Percentiles rank a stretch among this genome's conserved stretches.
Conservation (phyloP, 2,888 invertebrate genomes). For the Aleiodes alternator region DNA sequence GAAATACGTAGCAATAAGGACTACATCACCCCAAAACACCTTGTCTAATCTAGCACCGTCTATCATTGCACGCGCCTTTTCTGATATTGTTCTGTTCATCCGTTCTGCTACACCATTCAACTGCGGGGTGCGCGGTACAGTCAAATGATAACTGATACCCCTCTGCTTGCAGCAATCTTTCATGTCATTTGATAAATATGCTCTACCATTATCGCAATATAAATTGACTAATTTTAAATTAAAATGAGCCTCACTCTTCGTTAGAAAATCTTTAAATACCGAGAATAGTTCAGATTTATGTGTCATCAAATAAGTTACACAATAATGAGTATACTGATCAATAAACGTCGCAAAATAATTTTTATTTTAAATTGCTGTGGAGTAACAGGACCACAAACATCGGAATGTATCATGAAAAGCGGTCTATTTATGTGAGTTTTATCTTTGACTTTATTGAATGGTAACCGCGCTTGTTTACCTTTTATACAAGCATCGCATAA, state of each 20-base stretch:
- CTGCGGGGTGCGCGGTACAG: not conserved
- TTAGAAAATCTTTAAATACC: slow-evolving; percentile 22
- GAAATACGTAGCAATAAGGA: slow-evolving; percentile 49
- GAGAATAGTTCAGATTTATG: slow-evolving; percentile 33
- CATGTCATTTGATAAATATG: slow-evolving; percentile 45
- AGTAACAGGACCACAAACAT: slow-evolving; percentile 46
- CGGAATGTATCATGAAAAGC: slow-evolving; percentile 47
- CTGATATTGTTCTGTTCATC: not conserved
- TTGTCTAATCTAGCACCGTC: too few relatives aligned
- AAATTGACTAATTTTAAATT: slow-evolving; percentile 37
- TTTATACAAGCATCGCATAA: slow-evolving; percentile 43
- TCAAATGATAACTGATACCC: not conserved
- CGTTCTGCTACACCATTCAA: slow-evolving; percentile 5
- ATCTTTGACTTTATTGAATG: slow-evolving; percentile 39
- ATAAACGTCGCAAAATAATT: slow-evolving; percentile 45
- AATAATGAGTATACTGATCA: slow-evolving; percentile 40
- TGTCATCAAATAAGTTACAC: slow-evolving; percentile 32
- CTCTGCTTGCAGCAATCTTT: too few relatives aligned
- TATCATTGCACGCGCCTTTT: too few relatives aligned
- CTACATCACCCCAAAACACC: not conserved
- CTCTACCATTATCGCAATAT: slow-evolving; percentile 51
- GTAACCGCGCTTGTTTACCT: slow-evolving; percentile 46
- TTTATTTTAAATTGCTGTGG: slow-evolving; percentile 43
- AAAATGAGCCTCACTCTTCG: not conserved
- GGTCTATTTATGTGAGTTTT: slow-evolving; percentile 29